Percentiles rank a stretch among this genome's conserved stretches.
Evolutionary conservation across 1,140 invertebrate species (phyloP).

Genomic region (Subanguina moxae): DNA sequence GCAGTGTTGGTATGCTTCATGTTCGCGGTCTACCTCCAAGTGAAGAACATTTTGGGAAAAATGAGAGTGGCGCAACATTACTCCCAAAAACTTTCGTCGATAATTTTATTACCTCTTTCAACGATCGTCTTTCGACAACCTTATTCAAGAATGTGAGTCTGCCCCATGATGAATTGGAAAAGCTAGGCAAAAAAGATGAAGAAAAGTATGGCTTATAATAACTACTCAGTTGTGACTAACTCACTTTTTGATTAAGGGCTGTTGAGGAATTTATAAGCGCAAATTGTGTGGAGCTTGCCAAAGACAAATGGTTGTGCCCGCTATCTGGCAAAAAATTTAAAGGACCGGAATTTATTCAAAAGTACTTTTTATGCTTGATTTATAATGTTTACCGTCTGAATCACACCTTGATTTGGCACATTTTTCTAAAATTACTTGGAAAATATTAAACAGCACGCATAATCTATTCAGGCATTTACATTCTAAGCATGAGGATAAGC

Average conservation of each 20-base stretch:
- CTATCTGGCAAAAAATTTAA: constrained; percentile 98
- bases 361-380: constrained; percentile 95
- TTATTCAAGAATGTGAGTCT: constrained; percentile 70
- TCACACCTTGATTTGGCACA: too few species aligned
- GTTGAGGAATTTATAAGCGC: constrained; percentile 88
- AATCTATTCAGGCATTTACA: too few species aligned
- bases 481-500: constrained; percentile 69
- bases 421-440: too few species aligned
- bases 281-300: constrained; percentile 82
- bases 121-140: constrained; percentile 82
- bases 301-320: constrained; percentile 97
- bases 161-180: constrained; percentile 75
- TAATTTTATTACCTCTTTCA: constrained; percentile 75
- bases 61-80: constrained; percentile 45
- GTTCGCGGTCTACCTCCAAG: constrained; percentile 73
- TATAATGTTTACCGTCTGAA: too few species aligned
- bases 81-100: constrained; percentile 60
- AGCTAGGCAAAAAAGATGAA: constrained; percentile 79
- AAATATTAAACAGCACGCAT: too few species aligned
- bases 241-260: constrained; percentile 63
- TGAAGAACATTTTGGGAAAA: constrained; percentile 65
- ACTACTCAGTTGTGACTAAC: neutral
- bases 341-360: constrained; percentile 94
- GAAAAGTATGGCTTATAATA: constrained; percentile 65
- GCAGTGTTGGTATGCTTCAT: constrained; percentile 79